These are phyloP conservation scores for Ochotona curzoniae DNA, from an alignment of 2,113 vertebrate genomes.

Conservation along the genomic window DNA sequence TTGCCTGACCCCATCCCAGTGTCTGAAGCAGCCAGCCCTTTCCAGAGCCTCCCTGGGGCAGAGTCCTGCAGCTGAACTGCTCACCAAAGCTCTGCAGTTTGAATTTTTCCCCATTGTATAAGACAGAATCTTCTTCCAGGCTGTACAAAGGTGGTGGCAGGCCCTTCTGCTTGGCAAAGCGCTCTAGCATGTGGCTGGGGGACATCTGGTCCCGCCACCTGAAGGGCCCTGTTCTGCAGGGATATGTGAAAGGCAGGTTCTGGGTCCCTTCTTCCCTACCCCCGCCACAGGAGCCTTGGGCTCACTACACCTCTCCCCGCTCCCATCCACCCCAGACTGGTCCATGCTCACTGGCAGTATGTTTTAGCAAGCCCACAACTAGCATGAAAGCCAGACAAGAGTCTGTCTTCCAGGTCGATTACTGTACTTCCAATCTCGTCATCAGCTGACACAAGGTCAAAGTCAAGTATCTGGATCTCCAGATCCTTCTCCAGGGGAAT, in stretches of 20 bases:
- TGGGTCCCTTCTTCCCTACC: neutral
- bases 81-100: conserved; percentile 80
- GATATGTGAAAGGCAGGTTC: neutral
- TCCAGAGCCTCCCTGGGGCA: neutral
- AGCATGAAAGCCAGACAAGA: conserved; percentile 84
- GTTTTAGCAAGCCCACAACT: conserved; percentile 85
- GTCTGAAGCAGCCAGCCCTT: neutral
- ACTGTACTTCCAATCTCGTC: conserved; percentile 85
- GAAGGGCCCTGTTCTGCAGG: conserved; percentile 71
- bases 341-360: conserved; percentile 81
- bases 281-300: neutral
- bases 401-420: conserved; percentile 87
- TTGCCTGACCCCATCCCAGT: neutral
- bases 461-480: conserved; percentile 83
- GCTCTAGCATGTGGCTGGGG: conserved; percentile 78
- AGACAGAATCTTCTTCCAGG: conserved; percentile 14
- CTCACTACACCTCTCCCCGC: neutral
- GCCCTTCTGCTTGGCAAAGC: conserved; percentile 65
- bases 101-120: conserved; percentile 72
- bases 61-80: neutral
- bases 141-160: conserved; percentile 70
- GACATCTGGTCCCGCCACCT: conserved; percentile 84
- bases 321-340: accelerated
- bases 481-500: conserved; percentile 88
- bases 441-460: conserved; percentile 83